These are phyloP conservation scores for Cyrtodaria siliqua DNA, from an alignment of 2,888 invertebrate species.

Conservation along the genomic window DNA sequence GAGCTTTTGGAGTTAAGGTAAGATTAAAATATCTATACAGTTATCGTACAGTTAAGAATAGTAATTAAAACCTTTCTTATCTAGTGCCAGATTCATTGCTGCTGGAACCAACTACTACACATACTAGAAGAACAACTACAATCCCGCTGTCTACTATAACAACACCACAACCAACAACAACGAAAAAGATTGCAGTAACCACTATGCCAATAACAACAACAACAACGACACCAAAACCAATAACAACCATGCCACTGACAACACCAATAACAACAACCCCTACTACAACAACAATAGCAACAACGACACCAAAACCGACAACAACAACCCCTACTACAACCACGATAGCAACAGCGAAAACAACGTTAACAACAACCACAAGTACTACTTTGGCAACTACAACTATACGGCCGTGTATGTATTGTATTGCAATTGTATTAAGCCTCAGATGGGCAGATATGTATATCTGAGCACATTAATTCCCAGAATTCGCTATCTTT, in stretches of 20 bases:
- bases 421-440: too few relatives aligned
- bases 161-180: constrained; percentile 4
- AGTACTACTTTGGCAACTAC: neutral
- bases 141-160: neutral
- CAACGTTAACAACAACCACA: constrained; percentile 14
- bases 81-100: constrained; percentile 4
- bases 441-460: too few relatives aligned
- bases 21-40: too few relatives aligned
- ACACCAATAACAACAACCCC: neutral
- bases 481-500: too few relatives aligned
- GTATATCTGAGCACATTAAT: too few relatives aligned
- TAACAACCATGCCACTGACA: neutral
- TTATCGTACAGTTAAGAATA: too few relatives aligned
- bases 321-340: neutral
- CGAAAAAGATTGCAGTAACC: constrained; percentile 1
- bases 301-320: neutral
- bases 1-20: too few relatives aligned
- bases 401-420: too few relatives aligned
- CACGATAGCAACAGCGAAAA: neutral
- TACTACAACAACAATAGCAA: constrained; percentile 9
- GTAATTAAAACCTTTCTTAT: too few relatives aligned
- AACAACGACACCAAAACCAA: constrained; percentile 2
- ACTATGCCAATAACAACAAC: constrained; percentile 3
- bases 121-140: neutral
- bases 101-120: neutral